A percentile compares a stretch with the other conserved stretches of the same genome.
Conservation (phyloP, 2,113 vertebrate genomes). For the Oncorhynchus masou region DNA sequence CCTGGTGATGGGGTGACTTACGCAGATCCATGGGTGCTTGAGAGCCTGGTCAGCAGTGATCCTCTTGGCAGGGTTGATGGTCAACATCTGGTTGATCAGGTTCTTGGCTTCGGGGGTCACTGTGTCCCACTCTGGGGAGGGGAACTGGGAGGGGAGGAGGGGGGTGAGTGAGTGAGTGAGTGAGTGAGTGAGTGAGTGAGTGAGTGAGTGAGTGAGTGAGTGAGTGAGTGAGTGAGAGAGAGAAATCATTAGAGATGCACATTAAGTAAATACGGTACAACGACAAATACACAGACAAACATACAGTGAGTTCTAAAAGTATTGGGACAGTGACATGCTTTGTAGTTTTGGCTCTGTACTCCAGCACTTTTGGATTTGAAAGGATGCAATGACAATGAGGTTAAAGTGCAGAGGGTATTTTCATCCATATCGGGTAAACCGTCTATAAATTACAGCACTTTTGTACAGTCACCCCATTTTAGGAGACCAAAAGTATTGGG, state of each 20-base stretch:
- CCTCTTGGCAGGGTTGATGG: slow-evolving; percentile 97
- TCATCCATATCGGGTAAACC: no score
- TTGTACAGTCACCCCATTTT: no score
- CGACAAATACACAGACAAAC: not conserved
- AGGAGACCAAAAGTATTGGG: no score
- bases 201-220: not conserved
- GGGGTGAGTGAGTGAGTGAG: not conserved
- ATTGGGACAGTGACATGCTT: no score
- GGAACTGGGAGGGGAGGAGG: slow-evolving; percentile 77
- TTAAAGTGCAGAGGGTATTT: no score
- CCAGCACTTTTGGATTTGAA: no score
- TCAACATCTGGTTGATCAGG: slow-evolving; percentile 99
- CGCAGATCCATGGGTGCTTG: slow-evolving; percentile 98
- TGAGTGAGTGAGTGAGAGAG: not conserved
- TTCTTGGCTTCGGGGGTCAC: slow-evolving; percentile 99
- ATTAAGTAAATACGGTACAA: no score
- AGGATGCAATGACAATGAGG: no score
- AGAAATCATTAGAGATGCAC: not conserved
- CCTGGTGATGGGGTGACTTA: slow-evolving; percentile 73
- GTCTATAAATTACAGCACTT: no score
- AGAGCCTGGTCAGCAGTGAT: slow-evolving; percentile 98
- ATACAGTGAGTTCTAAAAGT: no score
- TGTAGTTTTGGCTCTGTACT: no score
- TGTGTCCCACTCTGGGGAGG: slow-evolving; percentile 98
- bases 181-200: slow-evolving; percentile 81